Percentiles rank a stretch among this genome's conserved stretches.
These are phyloP conservation scores for Melinaea menophilus DNA, from an alignment of 2,888 invertebrate species.

Conservation along the genomic window DNA sequence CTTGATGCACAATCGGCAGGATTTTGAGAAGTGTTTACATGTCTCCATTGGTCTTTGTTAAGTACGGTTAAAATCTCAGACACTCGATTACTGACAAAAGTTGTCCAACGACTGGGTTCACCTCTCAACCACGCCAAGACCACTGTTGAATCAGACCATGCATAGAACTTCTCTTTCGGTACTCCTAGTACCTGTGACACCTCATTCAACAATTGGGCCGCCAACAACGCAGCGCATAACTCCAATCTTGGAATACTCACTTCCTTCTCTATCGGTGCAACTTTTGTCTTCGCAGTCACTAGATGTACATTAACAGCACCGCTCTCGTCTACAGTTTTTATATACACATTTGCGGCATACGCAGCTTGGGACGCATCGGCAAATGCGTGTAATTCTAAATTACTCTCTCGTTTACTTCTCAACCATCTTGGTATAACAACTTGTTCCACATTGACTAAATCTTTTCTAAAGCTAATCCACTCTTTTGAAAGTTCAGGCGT, in stretches of 20 bases:
- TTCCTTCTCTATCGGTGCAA: slow-evolving; percentile 23
- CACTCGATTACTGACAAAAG: slow-evolving; percentile 31
- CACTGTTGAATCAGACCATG: slow-evolving; percentile 31
- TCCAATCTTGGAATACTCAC: slow-evolving; percentile 25
- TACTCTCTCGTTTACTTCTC: background rate
- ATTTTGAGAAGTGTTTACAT: slow-evolving; percentile 29
- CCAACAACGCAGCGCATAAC: slow-evolving; percentile 20
- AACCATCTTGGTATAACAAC: slow-evolving; percentile 20
- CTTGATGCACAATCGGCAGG: slow-evolving; percentile 34
- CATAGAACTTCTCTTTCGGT: slow-evolving; percentile 16
- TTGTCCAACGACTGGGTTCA: slow-evolving; percentile 28
- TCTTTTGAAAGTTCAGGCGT: slow-evolving; percentile 10
- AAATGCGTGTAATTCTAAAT: slow-evolving; percentile 3
- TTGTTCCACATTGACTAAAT: slow-evolving; percentile 3
- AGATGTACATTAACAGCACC: slow-evolving; percentile 5
- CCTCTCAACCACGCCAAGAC: slow-evolving; percentile 29
- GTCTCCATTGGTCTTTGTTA: slow-evolving; percentile 16
- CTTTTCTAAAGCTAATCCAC: slow-evolving; percentile 10
- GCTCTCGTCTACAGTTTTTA: background rate
- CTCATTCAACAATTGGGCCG: slow-evolving; percentile 24
- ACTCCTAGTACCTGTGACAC: slow-evolving; percentile 19
- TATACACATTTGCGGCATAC: slow-evolving; percentile 1
- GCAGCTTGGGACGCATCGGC: slow-evolving; percentile 2
- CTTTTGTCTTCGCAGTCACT: slow-evolving; percentile 22
- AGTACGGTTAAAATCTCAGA: slow-evolving; percentile 19